A percentile compares a stretch with the other conserved stretches of the same genome.
Evolutionary conservation across 2,113 vertebrate genomes (phyloP).

Genomic region (Lagopus muta): DNA sequence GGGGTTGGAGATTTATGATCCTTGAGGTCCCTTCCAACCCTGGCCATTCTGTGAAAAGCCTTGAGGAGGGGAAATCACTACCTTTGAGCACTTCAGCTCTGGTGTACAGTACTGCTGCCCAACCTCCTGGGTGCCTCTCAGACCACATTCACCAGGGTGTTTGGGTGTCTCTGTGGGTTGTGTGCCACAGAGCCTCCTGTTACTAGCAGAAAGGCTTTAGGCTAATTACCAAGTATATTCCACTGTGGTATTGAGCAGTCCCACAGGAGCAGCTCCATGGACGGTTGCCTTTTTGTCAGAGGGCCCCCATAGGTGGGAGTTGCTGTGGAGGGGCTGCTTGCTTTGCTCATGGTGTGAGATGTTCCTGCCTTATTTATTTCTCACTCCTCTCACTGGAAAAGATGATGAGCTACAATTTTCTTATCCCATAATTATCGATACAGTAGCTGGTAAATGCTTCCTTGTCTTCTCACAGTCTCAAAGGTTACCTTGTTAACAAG

Average conservation of each 20-base stretch:
- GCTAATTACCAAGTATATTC: not conserved
- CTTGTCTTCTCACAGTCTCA: slow-evolving; percentile 1
- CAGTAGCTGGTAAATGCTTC: slow-evolving; percentile 1
- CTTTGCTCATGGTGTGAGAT: accelerated
- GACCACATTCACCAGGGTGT: not conserved
- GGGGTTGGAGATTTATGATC: too few species aligned
- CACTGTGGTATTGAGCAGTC: not conserved
- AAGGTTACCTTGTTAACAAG: slow-evolving; percentile 48
- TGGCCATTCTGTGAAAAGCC: not conserved
- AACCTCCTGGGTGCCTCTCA: accelerated
- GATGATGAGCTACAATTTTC: not conserved
- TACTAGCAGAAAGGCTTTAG: not conserved
- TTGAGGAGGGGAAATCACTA: accelerated
- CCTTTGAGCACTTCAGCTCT: not conserved
- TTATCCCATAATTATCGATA: slow-evolving; percentile 2
- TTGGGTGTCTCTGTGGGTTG: not conserved
- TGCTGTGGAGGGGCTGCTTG: not conserved
- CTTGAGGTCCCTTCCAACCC: too few species aligned
- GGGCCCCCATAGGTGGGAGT: not conserved
- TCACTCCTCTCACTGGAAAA: not conserved
- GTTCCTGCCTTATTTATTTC: not conserved
- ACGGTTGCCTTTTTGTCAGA: not conserved
- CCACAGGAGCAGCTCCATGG: not conserved
- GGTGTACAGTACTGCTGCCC: accelerated
- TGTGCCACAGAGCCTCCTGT: not conserved